Evolutionary conservation across 2,113 vertebrate genomes (phyloP).

Genomic region (Engraulis encrasicolus): DNA sequence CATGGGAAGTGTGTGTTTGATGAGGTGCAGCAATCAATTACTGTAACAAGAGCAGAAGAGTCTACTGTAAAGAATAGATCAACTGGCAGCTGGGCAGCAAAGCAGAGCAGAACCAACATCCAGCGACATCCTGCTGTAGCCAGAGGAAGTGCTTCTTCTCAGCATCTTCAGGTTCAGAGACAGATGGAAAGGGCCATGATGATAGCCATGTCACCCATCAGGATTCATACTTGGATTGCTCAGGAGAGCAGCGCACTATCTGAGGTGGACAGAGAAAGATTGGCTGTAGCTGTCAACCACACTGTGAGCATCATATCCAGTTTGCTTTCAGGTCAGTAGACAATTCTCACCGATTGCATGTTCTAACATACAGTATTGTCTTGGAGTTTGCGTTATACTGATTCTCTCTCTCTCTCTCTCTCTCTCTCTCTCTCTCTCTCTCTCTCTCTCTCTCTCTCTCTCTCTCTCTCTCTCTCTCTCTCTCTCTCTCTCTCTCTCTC

Average conservation of each 20-base stretch:
- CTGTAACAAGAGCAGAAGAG: slow-evolving; percentile 46
- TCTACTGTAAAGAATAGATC: not conserved
- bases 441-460: not conserved
- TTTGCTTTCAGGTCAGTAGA: slow-evolving; percentile 71
- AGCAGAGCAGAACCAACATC: not conserved
- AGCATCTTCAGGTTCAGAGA: not conserved
- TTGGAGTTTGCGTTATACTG: not conserved
- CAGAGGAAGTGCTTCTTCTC: not conserved
- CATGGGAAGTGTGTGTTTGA: slow-evolving; percentile 72
- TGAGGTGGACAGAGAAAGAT: slow-evolving; percentile 54
- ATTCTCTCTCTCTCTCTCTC: not conserved
- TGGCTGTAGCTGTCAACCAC: slow-evolving; percentile 63
- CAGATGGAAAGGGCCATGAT: not conserved
- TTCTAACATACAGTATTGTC: not conserved
- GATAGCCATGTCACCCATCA: slow-evolving; percentile 61
- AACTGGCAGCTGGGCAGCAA: not conserved
- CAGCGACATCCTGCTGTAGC: not conserved
- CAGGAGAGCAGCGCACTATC: slow-evolving; percentile 57
- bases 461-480: not conserved
- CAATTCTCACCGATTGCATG: not conserved
- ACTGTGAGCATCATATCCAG: slow-evolving; percentile 66
- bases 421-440: slow-evolving; percentile 1
- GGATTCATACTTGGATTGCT: slow-evolving; percentile 70
- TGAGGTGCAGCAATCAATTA: slow-evolving; percentile 64
- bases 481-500: slow-evolving; percentile 6